Base-by-base conservation (phyloP, 2,888 invertebrate genomes). In the Adineta ricciae region DNA sequence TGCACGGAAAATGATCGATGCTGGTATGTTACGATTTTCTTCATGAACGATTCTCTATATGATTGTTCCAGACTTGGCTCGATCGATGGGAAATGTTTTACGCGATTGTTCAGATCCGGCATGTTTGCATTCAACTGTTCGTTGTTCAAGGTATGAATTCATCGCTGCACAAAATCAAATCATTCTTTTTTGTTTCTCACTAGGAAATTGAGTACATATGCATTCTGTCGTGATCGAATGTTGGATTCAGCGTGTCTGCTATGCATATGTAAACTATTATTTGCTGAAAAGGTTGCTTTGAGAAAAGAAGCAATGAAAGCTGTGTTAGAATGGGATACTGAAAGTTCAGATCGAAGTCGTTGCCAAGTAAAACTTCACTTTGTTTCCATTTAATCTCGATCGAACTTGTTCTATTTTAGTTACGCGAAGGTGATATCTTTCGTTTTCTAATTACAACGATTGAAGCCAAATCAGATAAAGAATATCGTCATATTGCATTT, bases 241-340 rank as follows among this genome's bases (percentile, higher is more conserved):
- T 24, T 78, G 3, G 78, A 78, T 78, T 41, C 78, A 1, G 41
- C 41, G 78, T 78, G 78, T 78, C n/a, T 78, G n/a, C n/a, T 78
- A 78, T 78, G 24, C 0, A 78, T 78, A 78, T 78, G 78, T 41
- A 78, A 78, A 78, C 78, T 41, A 41, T 78, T 78, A 32, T 78
- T 78, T 78, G 78, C 78, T 21, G 41, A 78, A 41, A 78, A 78
- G 41, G 41, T 78, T 38, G 78, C 38, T 21, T 32, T 78, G 41
- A 19, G 78, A 24, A 78, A 78, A 78, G 78, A 78, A 78, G 78
- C 78, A 78, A 78, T 78, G 78, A 78, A 78, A 78, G 78, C 78
- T 78, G 78, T 78, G 0, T 38, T 78, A 41, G 78, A 78, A 78
- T 78, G 78, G 78, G n/a, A 78, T 41, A 78, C 41, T n/a, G n/a